phyloP scores from a whole-genome alignment of 1,140 invertebrate species.

The Diuraphis noxia region DNA sequence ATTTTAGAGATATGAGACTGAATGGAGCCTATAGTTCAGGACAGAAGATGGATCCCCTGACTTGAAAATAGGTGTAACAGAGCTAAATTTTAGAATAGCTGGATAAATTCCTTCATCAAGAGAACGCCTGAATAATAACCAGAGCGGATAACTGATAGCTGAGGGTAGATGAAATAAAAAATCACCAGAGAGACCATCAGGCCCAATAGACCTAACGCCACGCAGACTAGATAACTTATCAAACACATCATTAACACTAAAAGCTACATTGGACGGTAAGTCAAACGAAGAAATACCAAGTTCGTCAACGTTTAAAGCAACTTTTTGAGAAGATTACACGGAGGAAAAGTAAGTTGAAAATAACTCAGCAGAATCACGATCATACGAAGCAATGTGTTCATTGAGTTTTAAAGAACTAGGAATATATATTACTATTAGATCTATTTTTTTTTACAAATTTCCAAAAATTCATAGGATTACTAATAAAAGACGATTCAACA shows the following conservation, averaged over 20 bases:
- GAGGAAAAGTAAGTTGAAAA: background rate
- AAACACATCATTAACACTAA: conserved; percentile 1
- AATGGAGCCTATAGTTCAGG: background rate
- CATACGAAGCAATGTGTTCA: background rate
- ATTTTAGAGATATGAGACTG: background rate
- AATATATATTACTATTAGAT: background rate
- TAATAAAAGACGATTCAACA: too few relatives aligned
- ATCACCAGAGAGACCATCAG: background rate
- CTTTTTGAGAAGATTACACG: background rate
- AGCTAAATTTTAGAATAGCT: background rate
- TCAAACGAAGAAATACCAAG: background rate
- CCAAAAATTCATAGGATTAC: too few relatives aligned
- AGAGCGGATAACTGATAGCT: too few relatives aligned
- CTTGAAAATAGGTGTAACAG: background rate
- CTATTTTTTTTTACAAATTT: too few relatives aligned
- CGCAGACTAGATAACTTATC: background rate
- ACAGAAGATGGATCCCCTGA: background rate
- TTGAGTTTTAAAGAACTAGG: background rate
- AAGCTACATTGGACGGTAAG: background rate
- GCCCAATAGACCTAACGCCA: background rate
- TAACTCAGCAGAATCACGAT: background rate
- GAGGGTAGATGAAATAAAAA: background rate
- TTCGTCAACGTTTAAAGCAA: background rate
- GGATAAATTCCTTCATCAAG: conserved; percentile 3
- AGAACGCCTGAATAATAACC: background rate